A percentile compares a stretch with the other conserved stretches of the same genome.
These are phyloP conservation scores for Macrosoma leucophasiata DNA, from an alignment of 2,888 invertebrate genomes.

Conservation along the genomic window DNA sequence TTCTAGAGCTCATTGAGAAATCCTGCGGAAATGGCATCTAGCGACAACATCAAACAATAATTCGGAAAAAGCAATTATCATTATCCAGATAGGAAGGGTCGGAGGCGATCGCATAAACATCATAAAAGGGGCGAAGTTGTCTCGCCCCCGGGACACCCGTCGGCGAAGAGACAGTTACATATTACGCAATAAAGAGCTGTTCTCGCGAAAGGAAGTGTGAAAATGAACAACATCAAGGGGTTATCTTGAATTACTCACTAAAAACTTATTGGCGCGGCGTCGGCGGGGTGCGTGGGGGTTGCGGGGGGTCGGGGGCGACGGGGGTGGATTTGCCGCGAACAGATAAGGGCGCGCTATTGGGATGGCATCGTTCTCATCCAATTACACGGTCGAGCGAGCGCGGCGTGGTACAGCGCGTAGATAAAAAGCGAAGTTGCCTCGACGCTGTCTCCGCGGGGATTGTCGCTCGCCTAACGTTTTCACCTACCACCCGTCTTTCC, in stretches of 20 bases:
- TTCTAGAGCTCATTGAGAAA: conserved; percentile 20
- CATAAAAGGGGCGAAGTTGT: conserved; percentile 70
- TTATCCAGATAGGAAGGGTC: conserved; percentile 69
- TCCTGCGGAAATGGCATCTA: conserved; percentile 47
- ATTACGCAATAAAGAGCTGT: conserved; percentile 76
- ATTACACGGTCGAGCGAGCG: conserved; percentile 74
- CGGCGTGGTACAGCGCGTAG: conserved; percentile 66
- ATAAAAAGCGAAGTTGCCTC: conserved; percentile 66
- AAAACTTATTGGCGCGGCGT: conserved; percentile 69
- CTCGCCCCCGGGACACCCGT: conserved; percentile 66
- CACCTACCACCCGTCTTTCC: conserved; percentile 58
- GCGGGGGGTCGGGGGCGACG: conserved; percentile 29
- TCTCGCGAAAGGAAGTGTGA: conserved; percentile 76
- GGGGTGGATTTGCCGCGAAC: conserved; percentile 69
- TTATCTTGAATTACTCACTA: conserved; percentile 76
- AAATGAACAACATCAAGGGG: conserved; percentile 76
- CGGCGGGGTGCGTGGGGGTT: conserved; percentile 38
- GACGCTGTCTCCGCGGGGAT: conserved; percentile 68
- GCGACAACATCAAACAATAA: conserved; percentile 74
- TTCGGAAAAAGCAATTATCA: conserved; percentile 74
- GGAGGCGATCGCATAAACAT: conserved; percentile 71
- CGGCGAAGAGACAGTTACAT: conserved; percentile 72
- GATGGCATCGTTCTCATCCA: conserved; percentile 75
- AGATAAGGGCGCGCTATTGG: conserved; percentile 75
- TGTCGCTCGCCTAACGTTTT: conserved; percentile 67